Evolutionary conservation across 2,888 invertebrate genomes (phyloP).

Genomic region (Temnothorax unifasciatus): DNA sequence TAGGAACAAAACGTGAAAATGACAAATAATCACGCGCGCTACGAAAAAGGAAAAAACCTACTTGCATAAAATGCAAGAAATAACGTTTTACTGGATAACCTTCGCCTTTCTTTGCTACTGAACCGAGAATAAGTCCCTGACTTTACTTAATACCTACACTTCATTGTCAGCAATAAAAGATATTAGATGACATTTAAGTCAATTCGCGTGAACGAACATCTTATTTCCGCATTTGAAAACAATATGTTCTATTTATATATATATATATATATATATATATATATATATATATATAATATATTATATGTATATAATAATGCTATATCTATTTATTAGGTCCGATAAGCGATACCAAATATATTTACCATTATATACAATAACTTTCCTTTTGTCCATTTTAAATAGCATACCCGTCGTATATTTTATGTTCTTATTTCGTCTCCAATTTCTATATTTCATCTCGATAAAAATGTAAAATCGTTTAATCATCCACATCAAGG

Average conservation of each 20-base stretch:
- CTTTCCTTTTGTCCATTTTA: neutral
- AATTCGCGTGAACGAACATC: neutral
- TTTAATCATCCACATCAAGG: neutral
- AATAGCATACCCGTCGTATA: neutral
- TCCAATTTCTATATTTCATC: neutral
- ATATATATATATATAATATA: neutral
- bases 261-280: neutral
- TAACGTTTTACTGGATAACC: constrained; percentile 30
- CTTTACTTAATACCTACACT: neutral
- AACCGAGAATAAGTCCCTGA: constrained; percentile 30
- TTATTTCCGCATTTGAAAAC: constrained; percentile 29
- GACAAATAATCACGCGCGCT: constrained; percentile 21
- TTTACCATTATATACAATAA: neutral
- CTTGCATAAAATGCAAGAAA: constrained; percentile 37
- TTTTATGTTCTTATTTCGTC: neutral
- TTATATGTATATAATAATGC: neutral
- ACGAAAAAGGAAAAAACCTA: constrained; percentile 6
- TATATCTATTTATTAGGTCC: neutral
- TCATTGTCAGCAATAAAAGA: constrained; percentile 30
- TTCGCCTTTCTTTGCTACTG: constrained; percentile 64
- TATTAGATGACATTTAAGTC: neutral
- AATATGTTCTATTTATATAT: constrained; percentile 10
- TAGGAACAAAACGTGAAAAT: neutral
- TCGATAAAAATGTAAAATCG: neutral
- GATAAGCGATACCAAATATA: neutral